Evolutionary conservation across 2,888 invertebrate species (phyloP).

Genomic region (Athalia rosae): DNA sequence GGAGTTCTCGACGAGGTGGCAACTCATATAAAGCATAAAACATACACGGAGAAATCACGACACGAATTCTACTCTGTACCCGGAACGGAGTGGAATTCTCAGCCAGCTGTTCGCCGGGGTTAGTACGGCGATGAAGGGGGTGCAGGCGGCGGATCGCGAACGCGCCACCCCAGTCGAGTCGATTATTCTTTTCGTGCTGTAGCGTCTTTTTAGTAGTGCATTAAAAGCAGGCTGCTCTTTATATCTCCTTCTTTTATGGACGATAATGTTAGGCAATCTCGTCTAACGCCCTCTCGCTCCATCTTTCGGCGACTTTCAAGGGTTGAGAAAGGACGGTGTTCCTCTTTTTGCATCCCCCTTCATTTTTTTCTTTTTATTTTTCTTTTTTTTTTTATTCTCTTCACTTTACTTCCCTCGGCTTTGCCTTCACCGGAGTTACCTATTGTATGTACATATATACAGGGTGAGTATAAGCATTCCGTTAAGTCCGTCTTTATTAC

Average conservation of each 20-base stretch:
- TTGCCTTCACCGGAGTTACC: background rate
- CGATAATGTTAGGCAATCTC: conserved; percentile 43
- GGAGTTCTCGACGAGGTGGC: conserved; percentile 3
- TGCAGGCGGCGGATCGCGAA: background rate
- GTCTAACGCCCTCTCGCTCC: conserved; percentile 13
- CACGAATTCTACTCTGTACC: conserved; percentile 9
- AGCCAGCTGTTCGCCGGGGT: conserved; percentile 35
- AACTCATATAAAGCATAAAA: background rate
- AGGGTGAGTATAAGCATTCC: background rate
- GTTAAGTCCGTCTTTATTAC: conserved; percentile 23
- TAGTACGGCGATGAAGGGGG: background rate
- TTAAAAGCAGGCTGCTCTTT: conserved; percentile 42
- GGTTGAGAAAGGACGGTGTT: background rate
- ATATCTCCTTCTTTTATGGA: conserved; percentile 39
- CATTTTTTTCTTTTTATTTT: background rate
- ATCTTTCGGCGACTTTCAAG: conserved; percentile 13
- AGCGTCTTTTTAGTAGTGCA: conserved; percentile 34
- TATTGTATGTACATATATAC: no score
- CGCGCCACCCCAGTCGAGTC: conserved; percentile 20
- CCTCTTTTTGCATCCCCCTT: conserved; percentile 3
- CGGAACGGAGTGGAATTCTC: conserved; percentile 12
- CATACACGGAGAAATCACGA: conserved; percentile 23
- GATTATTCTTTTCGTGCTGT: conserved; percentile 40
- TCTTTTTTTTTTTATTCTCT: background rate
- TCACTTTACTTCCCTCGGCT: background rate